Evolutionary conservation across 2,797 vertebrate species (phyloP).

Genomic region (Enteromius trimaculatus): DNA sequence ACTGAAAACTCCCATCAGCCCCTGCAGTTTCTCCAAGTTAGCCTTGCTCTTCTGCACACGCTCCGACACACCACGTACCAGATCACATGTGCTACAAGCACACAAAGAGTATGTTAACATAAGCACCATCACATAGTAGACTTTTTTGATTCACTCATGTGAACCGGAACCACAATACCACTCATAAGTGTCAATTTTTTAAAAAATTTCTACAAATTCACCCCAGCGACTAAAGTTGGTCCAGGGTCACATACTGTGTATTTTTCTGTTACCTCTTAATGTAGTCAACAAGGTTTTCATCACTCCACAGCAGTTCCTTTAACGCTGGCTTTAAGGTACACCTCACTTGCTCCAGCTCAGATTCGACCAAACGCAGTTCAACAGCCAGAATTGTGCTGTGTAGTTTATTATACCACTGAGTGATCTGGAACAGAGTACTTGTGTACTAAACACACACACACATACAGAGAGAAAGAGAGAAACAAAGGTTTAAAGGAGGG

Average conservation of each 20-base stretch:
- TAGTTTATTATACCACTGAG: slow-evolving; percentile 78
- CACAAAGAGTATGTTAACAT: neutral
- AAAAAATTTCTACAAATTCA: no score
- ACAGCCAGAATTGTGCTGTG: slow-evolving; percentile 75
- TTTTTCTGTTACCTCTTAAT: slow-evolving; percentile 65
- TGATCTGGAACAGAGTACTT: slow-evolving; percentile 75
- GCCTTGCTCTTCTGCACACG: slow-evolving; percentile 77
- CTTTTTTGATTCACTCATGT: neutral
- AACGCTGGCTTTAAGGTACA: slow-evolving; percentile 72
- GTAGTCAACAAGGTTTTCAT: slow-evolving; percentile 75
- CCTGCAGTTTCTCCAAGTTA: slow-evolving; percentile 75
- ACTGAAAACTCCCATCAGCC: slow-evolving; percentile 71
- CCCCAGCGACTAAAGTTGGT: no score
- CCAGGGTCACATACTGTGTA: no score
- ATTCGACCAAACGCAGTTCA: slow-evolving; percentile 70
- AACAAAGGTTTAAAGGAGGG: slow-evolving; percentile 8
- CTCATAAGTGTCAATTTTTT: no score
- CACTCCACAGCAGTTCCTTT: slow-evolving; percentile 73
- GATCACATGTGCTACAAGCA: slow-evolving; percentile 44
- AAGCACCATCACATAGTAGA: neutral
- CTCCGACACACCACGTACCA: slow-evolving; percentile 69
- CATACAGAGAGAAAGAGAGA: slow-evolving; percentile 23
- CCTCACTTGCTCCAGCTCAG: slow-evolving; percentile 71
- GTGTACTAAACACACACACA: slow-evolving; percentile 64
- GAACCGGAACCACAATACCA: no score